These are phyloP conservation scores for Aleadryas rufinucha DNA, from an alignment of 2,113 vertebrate species.

Conservation along the genomic window DNA sequence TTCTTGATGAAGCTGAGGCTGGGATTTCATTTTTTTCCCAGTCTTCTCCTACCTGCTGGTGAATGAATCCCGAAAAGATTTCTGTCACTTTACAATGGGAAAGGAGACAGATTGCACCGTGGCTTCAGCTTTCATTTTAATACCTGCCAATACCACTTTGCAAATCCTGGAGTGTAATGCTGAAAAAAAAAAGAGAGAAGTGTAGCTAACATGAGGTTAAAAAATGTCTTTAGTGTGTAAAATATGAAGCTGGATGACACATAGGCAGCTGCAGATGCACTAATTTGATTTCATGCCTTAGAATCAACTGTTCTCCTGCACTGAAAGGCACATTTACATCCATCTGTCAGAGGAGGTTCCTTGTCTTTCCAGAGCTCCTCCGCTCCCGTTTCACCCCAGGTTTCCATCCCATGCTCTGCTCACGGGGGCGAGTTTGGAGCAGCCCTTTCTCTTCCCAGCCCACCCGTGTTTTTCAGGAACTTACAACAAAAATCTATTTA, in stretches of 20 bases:
- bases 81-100: constrained; percentile 19
- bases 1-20: neutral
- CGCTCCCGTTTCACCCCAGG: neutral
- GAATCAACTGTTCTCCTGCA: constrained; percentile 69
- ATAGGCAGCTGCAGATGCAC: constrained; percentile 82
- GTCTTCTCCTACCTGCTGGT: neutral
- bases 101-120: neutral
- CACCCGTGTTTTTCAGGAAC: neutral
- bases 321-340: constrained; percentile 73
- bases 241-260: constrained; percentile 61
- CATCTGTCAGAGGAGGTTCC: constrained; percentile 68
- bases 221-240: constrained; percentile 69
- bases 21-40: neutral
- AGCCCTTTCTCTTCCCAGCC: neutral
- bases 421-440: constrained; percentile 37
- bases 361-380: constrained; percentile 60
- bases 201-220: constrained; percentile 55
- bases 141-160: constrained; percentile 51
- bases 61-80: constrained; percentile 12
- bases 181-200: constrained; percentile 2
- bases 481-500: neutral
- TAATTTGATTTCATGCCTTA: constrained; percentile 89
- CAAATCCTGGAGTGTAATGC: neutral
- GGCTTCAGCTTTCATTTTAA: constrained; percentile 30
- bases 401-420: neutral